Conservation (phyloP, 2,113 vertebrate species). For the Lepus timidus region DNA sequence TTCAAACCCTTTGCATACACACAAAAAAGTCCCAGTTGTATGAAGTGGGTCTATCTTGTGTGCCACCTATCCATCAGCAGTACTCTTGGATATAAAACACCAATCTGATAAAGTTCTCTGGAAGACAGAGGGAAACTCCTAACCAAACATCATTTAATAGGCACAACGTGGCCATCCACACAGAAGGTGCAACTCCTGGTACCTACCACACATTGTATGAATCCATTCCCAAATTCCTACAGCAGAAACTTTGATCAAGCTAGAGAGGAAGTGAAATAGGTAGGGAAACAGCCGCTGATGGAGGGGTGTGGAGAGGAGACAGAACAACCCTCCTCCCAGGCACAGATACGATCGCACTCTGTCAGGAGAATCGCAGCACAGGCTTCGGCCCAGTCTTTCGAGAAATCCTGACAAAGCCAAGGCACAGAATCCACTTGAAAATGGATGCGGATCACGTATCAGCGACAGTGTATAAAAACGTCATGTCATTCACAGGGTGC, state of each 20-base stretch:
- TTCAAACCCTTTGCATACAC: background rate
- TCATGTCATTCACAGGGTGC: background rate
- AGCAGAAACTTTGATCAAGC: background rate
- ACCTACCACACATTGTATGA: background rate
- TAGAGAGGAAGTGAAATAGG: background rate
- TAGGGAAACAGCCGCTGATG: background rate
- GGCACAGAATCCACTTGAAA: background rate
- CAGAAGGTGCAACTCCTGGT: fast-evolving
- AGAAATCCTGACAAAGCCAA: background rate
- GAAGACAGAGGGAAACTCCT: background rate
- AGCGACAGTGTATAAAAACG: background rate
- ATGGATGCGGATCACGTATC: background rate
- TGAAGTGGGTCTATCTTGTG: background rate
- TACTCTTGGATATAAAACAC: background rate
- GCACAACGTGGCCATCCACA: background rate
- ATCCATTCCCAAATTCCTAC: background rate
- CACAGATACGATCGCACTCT: background rate
- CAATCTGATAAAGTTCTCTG: background rate
- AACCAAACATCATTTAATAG: background rate
- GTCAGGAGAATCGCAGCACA: background rate
- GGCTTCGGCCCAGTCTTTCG: background rate
- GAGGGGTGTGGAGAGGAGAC: background rate
- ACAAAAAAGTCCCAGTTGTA: background rate
- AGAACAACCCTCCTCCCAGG: background rate
- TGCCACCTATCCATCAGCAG: background rate